phyloP scores from a whole-genome alignment of 2,888 invertebrate genomes.

The Tipula vernalis region DNA sequence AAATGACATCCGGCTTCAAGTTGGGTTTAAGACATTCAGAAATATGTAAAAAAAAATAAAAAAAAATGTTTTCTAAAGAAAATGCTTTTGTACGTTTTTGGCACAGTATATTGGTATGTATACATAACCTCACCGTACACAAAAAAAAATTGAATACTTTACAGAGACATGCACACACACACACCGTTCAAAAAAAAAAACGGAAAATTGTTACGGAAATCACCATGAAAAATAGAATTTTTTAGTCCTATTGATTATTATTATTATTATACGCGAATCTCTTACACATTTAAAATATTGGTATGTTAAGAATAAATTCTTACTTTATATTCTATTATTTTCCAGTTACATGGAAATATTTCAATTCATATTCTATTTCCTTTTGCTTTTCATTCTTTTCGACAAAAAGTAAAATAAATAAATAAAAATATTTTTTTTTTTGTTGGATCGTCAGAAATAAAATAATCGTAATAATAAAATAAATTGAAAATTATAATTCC shows the following conservation, averaged over 20 bases:
- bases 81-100: not conserved
- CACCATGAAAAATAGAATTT: not conserved
- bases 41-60: not conserved
- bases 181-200: not conserved
- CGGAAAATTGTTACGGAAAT: conserved; percentile 4
- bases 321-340: conserved; percentile 4
- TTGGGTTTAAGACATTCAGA: conserved; percentile 4
- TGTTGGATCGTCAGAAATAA: not conserved
- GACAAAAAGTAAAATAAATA: not conserved
- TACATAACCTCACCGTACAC: not conserved
- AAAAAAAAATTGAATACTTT: not conserved
- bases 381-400: not conserved
- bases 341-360: not conserved
- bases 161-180: not conserved
- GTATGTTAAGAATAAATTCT: not conserved
- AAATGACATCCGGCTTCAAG: conserved; percentile 4
- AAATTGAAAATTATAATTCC: not conserved
- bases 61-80: not conserved
- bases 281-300: conserved; percentile 4
- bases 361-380: conserved; percentile 4
- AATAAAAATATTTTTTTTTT: not conserved
- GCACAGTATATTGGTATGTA: not conserved
- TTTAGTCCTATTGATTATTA: not conserved
- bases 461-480: conserved; percentile 4
- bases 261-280: not conserved